Conservation (phyloP, 2,113 vertebrate species). For the Larimichthys polyactis region DNA sequence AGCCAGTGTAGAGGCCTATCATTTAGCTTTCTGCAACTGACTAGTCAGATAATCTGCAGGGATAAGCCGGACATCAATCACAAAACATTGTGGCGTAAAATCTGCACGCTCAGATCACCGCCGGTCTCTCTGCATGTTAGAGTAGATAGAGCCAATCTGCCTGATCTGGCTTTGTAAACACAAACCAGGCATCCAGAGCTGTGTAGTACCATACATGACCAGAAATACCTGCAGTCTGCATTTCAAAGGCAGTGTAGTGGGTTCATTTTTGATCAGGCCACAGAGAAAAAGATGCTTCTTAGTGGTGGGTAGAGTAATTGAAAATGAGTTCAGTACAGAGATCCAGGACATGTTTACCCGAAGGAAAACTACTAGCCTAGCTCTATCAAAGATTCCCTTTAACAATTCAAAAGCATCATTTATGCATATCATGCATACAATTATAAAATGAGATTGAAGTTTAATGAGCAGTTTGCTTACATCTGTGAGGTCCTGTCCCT, state of each 20-base stretch:
- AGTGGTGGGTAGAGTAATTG: neutral
- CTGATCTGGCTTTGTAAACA: constrained; percentile 20
- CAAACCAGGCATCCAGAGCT: constrained; percentile 5
- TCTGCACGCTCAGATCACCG: constrained; percentile 18
- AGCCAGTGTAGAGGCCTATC: neutral
- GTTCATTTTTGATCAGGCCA: neutral
- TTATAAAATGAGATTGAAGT: neutral
- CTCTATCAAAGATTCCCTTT: neutral
- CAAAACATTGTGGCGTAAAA: neutral
- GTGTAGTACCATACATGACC: neutral
- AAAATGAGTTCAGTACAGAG: neutral
- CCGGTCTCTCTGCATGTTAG: neutral
- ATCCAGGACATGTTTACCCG: neutral
- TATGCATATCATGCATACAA: neutral
- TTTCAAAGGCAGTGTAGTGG: neutral
- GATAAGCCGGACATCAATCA: constrained; percentile 44
- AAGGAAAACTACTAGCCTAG: neutral
- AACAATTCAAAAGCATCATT: neutral
- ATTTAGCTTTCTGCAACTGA: constrained; percentile 26
- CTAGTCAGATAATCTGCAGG: constrained; percentile 40
- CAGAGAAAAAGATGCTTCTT: neutral
- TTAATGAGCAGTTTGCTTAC: neutral
- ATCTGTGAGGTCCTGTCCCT: neutral
- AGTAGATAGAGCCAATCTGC: constrained; percentile 26
- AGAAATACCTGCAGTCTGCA: constrained; percentile 17